Percentiles rank a stretch among this genome's conserved stretches.
Conservation (phyloP, 2,113 vertebrate species). For the Corydoras maculifer region DNA sequence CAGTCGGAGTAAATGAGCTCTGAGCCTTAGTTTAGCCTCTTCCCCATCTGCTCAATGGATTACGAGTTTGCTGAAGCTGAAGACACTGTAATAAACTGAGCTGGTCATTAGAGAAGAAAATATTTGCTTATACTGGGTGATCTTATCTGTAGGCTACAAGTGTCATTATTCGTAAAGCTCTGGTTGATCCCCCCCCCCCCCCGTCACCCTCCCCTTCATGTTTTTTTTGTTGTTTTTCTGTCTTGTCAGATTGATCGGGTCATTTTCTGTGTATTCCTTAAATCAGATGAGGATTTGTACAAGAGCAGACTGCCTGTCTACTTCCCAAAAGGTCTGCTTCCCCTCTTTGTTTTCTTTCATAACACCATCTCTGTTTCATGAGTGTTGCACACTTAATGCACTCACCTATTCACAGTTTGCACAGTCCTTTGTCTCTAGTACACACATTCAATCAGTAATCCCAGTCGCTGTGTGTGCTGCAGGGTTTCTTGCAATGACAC, state of each 20-base stretch:
- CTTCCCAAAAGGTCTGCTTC: slow-evolving; percentile 64
- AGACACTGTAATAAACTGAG: slow-evolving; percentile 18
- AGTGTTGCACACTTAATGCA: background rate
- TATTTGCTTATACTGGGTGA: slow-evolving; percentile 10
- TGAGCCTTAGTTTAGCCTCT: background rate
- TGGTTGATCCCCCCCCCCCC: slow-evolving; percentile 13
- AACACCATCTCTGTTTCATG: background rate
- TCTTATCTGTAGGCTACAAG: slow-evolving; percentile 2
- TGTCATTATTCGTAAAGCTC: slow-evolving; percentile 8
- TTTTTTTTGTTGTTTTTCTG: slow-evolving; percentile 19
- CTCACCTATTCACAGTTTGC: background rate
- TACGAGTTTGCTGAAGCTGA: background rate
- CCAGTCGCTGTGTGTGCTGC: slow-evolving; percentile 6
- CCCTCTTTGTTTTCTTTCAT: background rate
- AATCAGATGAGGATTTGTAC: slow-evolving; percentile 64
- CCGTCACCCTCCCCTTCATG: slow-evolving; percentile 5
- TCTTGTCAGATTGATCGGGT: slow-evolving; percentile 66
- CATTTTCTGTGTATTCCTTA: slow-evolving; percentile 70
- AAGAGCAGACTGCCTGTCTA: slow-evolving; percentile 61
- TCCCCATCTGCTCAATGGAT: background rate
- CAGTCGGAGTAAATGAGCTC: background rate
- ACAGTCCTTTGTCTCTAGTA: background rate
- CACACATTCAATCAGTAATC: slow-evolving; percentile 1
- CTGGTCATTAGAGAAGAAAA: slow-evolving; percentile 5
- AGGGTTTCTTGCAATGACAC: slow-evolving; percentile 31